Conservation (phyloP, 2,888 invertebrate species). For the Holacanthella duospinosa region DNA sequence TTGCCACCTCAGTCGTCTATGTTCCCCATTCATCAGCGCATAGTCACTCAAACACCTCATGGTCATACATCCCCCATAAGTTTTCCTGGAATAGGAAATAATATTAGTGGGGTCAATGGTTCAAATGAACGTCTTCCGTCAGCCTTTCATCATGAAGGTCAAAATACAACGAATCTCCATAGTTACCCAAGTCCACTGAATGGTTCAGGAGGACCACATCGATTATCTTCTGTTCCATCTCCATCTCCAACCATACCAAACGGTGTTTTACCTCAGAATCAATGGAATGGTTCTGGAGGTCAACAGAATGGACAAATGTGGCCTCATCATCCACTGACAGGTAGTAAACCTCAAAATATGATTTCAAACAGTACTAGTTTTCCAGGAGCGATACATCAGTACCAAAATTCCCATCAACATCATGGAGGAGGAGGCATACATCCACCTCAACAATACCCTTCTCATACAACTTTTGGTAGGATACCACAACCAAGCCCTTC, state of each 20-base stretch:
- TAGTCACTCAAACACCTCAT: slow-evolving; percentile 27
- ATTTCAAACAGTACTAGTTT: slow-evolving; percentile 34
- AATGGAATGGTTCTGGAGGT: slow-evolving; percentile 18
- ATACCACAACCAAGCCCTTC: slow-evolving; percentile 32
- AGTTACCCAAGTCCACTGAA: slow-evolving; percentile 13
- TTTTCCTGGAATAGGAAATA: slow-evolving; percentile 7
- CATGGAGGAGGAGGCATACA: slow-evolving; percentile 46
- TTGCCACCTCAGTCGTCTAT: slow-evolving; percentile 26
- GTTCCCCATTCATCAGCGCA: slow-evolving; percentile 27
- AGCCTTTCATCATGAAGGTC: slow-evolving; percentile 22
- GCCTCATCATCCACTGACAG: slow-evolving; percentile 14
- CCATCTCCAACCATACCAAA: background rate
- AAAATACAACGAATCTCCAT: slow-evolving; percentile 6
- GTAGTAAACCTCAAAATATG: slow-evolving; percentile 18
- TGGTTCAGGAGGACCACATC: slow-evolving; percentile 12
- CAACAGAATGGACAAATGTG: slow-evolving; percentile 16
- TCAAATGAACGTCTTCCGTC: slow-evolving; percentile 14
- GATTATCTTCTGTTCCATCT: background rate
- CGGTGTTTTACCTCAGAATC: slow-evolving; percentile 9
- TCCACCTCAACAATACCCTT: slow-evolving; percentile 38
- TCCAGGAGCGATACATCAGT: slow-evolving; percentile 31
- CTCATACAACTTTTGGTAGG: slow-evolving; percentile 20
- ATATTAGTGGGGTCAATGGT: slow-evolving; percentile 17
- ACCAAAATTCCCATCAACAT: slow-evolving; percentile 18
- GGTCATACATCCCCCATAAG: slow-evolving; percentile 13